A percentile compares a stretch with the other conserved stretches of the same genome.
Conservation (phyloP, 30 jellyfish, hydroid and myxozoan species). For the Aurelia sp. region DNA sequence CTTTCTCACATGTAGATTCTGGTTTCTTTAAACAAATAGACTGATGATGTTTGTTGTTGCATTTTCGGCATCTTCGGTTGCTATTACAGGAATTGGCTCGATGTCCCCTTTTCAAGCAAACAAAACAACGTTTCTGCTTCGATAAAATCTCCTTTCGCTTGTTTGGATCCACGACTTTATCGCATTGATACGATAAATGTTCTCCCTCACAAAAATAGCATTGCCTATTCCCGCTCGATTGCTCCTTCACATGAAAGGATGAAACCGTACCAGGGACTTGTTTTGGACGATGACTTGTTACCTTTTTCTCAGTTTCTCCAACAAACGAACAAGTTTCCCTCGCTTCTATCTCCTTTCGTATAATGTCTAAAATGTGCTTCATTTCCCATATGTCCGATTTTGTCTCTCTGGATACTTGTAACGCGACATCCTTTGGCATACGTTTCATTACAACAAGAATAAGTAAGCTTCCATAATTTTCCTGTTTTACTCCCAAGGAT, state of each 20-base stretch:
- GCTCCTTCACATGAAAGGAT: constrained; percentile 21
- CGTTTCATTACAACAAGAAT: constrained; percentile 46
- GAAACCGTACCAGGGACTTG: constrained; percentile 31
- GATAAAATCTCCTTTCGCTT: constrained; percentile 1
- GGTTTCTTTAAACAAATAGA: neutral
- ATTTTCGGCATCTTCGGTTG: constrained; percentile 13
- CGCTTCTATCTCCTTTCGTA: constrained; percentile 15
- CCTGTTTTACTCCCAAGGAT: constrained; percentile 37
- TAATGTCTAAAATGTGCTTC: constrained; percentile 5
- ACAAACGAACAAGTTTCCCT: neutral
- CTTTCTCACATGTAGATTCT: constrained; percentile 1
- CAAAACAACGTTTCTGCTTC: constrained; percentile 12
- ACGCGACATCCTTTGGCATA: constrained; percentile 33
- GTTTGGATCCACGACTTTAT: neutral
- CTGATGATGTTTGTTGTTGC: neutral
- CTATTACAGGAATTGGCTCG: constrained; percentile 16
- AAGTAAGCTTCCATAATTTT: constrained; percentile 68
- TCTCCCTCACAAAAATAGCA: constrained; percentile 46
- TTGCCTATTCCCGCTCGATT: neutral
- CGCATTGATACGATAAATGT: constrained; percentile 23
- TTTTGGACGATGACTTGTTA: neutral
- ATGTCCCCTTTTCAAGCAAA: constrained; percentile 13
- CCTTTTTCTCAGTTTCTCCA: neutral
- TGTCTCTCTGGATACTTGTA: constrained; percentile 12
- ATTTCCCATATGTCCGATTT: constrained; percentile 7